phyloP scores from a whole-genome alignment of 2,113 vertebrate species.

The Miniopterus natalensis region DNA sequence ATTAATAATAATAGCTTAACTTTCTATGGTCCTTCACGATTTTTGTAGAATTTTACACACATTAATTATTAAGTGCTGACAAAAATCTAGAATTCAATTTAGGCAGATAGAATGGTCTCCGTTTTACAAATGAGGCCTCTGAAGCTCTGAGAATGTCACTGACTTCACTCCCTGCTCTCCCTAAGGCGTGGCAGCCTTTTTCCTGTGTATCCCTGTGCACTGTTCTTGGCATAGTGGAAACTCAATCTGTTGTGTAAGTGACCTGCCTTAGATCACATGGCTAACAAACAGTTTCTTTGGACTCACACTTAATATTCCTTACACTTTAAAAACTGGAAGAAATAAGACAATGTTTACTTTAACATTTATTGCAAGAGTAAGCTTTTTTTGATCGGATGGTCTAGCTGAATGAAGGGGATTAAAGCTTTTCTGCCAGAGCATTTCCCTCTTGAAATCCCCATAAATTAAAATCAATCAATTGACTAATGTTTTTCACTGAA shows the following conservation, averaged over 20 bases:
- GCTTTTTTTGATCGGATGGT: not conserved
- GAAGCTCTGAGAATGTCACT: not conserved
- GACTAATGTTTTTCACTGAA: not conserved
- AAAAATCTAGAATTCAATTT: not conserved
- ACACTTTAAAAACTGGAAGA: not conserved
- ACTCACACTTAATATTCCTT: not conserved
- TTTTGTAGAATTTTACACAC: not conserved
- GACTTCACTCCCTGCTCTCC: not conserved
- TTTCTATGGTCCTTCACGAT: not conserved
- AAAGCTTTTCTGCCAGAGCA: not conserved
- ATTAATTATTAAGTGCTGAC: not conserved
- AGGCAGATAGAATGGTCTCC: not conserved
- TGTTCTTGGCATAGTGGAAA: not conserved
- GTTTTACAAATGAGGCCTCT: not conserved
- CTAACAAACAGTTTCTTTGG: not conserved
- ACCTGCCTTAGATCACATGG: not conserved
- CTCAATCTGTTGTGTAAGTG: not conserved
- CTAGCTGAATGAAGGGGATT: not conserved
- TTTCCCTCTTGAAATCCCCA: not conserved
- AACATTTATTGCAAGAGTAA: not conserved
- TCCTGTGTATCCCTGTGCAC: not conserved
- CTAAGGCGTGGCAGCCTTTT: not conserved
- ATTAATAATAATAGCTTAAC: not conserved
- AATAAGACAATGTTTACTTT: not conserved
- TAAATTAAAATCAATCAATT: not conserved